These are phyloP conservation scores for Mastigias papua DNA, from an alignment of 30 jellyfish, hydroid and myxozoan species.

Conservation along the genomic window DNA sequence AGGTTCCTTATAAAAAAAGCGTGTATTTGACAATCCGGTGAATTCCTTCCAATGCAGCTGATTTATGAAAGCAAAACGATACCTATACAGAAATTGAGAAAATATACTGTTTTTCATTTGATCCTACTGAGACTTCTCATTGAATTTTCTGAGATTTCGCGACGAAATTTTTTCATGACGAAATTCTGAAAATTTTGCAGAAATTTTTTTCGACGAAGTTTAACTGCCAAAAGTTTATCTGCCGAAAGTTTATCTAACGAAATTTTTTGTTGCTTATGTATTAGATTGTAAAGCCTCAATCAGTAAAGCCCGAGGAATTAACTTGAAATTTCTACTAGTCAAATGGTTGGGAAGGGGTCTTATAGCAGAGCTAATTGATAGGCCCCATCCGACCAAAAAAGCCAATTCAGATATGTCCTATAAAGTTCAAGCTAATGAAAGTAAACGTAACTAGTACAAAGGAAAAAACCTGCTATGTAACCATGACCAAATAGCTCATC, in stretches of 20 bases:
- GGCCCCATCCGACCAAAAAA: too few species aligned
- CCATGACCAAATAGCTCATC: too few species aligned
- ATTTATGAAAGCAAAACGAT: background rate
- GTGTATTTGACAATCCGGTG: background rate
- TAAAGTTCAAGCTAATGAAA: too few species aligned
- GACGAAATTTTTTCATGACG: background rate
- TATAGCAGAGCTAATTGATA: too few species aligned
- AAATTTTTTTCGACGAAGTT: background rate
- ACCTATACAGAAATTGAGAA: background rate
- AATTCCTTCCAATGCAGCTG: background rate
- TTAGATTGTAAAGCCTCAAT: too few species aligned
- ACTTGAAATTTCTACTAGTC: too few species aligned
- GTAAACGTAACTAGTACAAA: too few species aligned
- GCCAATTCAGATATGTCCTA: too few species aligned
- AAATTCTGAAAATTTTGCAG: background rate
- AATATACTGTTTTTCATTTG: background rate
- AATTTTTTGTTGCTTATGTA: background rate
- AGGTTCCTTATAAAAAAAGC: background rate
- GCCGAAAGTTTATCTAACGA: background rate
- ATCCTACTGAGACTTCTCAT: background rate
- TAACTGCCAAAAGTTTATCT: too few species aligned
- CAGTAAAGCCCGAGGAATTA: too few species aligned
- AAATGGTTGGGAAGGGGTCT: too few species aligned
- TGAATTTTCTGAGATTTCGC: background rate
- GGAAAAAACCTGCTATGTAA: too few species aligned